Conservation (phyloP, 2,888 invertebrate species). For the Trissolcus japonicus region DNA sequence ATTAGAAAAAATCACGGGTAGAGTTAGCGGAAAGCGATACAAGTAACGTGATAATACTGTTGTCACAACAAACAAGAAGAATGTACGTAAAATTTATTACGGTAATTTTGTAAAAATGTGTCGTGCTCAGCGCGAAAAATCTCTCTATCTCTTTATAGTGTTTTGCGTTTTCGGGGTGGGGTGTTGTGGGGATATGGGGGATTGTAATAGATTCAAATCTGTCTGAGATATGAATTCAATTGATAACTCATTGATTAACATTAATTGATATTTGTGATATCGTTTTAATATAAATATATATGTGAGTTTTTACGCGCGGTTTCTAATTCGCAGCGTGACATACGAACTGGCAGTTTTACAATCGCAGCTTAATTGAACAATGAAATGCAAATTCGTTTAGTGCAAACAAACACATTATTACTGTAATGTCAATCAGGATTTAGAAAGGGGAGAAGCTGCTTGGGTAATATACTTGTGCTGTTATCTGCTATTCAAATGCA, state of each 20-base stretch:
- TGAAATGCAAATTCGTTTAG: constrained; percentile 55
- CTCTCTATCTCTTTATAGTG: constrained; percentile 2
- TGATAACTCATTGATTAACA: constrained; percentile 21
- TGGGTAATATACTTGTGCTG: constrained; percentile 55
- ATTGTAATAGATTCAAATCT: constrained; percentile 34
- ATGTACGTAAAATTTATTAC: too few species aligned
- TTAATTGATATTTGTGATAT: constrained; percentile 2
- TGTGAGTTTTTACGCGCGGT: neutral
- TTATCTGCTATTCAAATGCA: constrained; percentile 56
- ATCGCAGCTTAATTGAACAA: constrained; percentile 45
- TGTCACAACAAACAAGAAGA: constrained; percentile 2
- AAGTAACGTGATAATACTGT: constrained; percentile 34
- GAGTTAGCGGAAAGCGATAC: neutral
- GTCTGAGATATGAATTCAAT: constrained; percentile 38
- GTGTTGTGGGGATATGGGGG: constrained; percentile 16
- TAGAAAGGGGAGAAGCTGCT: constrained; percentile 55
- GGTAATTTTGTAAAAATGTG: neutral
- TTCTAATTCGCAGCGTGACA: too few species aligned
- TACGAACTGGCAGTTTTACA: constrained; percentile 21
- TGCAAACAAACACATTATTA: constrained; percentile 56
- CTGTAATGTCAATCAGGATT: constrained; percentile 57
- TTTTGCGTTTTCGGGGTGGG: constrained; percentile 27
- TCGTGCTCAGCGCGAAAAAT: neutral
- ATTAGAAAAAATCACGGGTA: constrained; percentile 10
- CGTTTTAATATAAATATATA: neutral